phyloP scores from a whole-genome alignment of 2,888 invertebrate species.

The Vanessa cardui region DNA sequence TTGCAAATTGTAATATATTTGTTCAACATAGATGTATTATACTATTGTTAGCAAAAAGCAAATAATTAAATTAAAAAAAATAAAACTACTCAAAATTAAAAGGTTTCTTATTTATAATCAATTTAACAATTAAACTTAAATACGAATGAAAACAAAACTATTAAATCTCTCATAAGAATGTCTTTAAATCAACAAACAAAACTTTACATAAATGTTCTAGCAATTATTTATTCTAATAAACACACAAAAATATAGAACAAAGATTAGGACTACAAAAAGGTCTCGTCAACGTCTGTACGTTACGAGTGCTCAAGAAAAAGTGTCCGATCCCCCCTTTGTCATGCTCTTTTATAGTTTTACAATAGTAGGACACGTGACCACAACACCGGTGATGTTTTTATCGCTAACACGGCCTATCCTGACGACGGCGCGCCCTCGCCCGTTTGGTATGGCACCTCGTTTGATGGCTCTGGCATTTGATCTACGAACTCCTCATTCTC shows the following conservation, averaged over 20 bases:
- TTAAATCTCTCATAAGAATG: background rate
- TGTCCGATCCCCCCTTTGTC: too few species aligned
- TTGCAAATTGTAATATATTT: too few species aligned
- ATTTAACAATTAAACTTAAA: too few species aligned
- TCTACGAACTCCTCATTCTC: background rate
- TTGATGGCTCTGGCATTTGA: background rate
- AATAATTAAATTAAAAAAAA: background rate
- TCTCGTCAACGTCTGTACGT: too few species aligned
- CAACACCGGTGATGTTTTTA: too few species aligned
- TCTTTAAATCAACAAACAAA: conserved; percentile 2
- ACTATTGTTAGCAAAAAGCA: background rate
- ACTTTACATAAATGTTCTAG: background rate
- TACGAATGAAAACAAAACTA: background rate
- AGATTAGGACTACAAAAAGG: too few species aligned
- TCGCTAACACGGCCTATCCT: conserved; percentile 23
- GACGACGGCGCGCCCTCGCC: conserved; percentile 20
- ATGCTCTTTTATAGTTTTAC: too few species aligned
- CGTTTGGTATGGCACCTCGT: background rate
- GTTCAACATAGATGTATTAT: too few species aligned
- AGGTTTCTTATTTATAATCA: background rate
- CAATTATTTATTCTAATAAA: too few species aligned
- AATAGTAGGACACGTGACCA: too few species aligned
- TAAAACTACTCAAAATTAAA: background rate
- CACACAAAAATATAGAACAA: too few species aligned
- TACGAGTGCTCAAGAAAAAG: too few species aligned